These are phyloP conservation scores for Tragopan temminckii DNA, from an alignment of 2,797 vertebrate genomes.

Conservation along the genomic window DNA sequence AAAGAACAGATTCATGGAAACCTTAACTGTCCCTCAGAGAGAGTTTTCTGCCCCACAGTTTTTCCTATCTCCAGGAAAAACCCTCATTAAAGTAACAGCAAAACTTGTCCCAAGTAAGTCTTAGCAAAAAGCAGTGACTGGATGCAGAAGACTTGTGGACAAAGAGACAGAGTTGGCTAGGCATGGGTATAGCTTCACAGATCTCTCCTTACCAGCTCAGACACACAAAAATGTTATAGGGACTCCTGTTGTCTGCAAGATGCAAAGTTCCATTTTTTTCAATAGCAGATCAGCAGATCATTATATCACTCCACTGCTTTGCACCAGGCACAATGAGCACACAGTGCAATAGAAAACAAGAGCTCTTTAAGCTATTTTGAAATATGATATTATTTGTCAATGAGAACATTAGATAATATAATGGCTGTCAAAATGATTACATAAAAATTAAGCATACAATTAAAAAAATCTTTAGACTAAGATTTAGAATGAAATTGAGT, in stretches of 20 bases:
- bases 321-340: not conserved
- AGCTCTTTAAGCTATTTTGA: not conserved
- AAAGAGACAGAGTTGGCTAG: not conserved
- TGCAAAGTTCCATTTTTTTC: not conserved
- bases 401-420: not conserved
- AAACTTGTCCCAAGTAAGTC: not conserved
- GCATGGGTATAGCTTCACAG: not conserved
- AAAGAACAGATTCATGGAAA: not conserved
- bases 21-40: not conserved
- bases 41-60: not conserved
- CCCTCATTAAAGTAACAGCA: not conserved
- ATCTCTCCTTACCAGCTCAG: not conserved
- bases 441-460: not conserved
- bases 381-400: not conserved
- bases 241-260: not conserved
- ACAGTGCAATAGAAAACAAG: not conserved
- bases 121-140: not conserved
- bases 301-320: not conserved
- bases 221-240: not conserved
- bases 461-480: not conserved
- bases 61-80: not conserved
- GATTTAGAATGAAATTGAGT: not conserved
- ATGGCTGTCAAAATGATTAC: not conserved
- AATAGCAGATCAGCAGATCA: not conserved
- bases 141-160: not conserved